phyloP scores from a whole-genome alignment of 64 coral and sea anemone genomes.

The Stichodactyla helianthus region DNA sequence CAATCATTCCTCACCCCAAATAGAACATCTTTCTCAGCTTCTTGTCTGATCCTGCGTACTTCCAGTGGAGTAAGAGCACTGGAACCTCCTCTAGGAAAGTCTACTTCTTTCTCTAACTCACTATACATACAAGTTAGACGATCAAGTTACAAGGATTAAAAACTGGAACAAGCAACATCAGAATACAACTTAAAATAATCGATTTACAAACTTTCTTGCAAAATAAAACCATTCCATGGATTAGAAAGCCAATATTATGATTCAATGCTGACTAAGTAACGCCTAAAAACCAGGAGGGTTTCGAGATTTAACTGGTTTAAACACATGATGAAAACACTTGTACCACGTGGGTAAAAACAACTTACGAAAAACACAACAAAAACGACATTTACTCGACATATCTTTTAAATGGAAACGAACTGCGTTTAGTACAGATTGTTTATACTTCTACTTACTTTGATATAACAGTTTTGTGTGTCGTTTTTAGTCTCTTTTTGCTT shows the following conservation, averaged over 20 bases:
- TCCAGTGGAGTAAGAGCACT: conserved; percentile 83
- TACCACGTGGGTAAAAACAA: not conserved
- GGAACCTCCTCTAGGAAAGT: conserved; percentile 86
- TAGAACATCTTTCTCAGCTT: conserved; percentile 91
- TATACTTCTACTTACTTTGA: not conserved
- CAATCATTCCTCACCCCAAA: conserved; percentile 60
- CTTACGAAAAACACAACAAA: not conserved
- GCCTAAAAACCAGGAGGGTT: not conserved
- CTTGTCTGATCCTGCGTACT: conserved; percentile 75
- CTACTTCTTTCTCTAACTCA: conserved; percentile 28
- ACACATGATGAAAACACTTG: not conserved
- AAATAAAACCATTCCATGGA: not conserved
- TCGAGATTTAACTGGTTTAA: not conserved
- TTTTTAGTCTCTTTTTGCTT: conserved; percentile 2
- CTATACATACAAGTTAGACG: not conserved
- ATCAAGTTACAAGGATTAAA: not conserved
- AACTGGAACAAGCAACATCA: too few species aligned
- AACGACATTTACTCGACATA: not conserved
- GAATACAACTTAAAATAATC: too few species aligned
- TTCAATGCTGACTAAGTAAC: not conserved
- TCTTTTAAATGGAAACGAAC: not conserved
- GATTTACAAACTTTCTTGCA: too few species aligned
- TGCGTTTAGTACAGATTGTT: not conserved
- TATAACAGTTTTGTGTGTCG: not conserved
- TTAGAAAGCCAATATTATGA: not conserved